Conservation (phyloP, 2,113 vertebrate genomes). For the Muscicapa adusta region DNA sequence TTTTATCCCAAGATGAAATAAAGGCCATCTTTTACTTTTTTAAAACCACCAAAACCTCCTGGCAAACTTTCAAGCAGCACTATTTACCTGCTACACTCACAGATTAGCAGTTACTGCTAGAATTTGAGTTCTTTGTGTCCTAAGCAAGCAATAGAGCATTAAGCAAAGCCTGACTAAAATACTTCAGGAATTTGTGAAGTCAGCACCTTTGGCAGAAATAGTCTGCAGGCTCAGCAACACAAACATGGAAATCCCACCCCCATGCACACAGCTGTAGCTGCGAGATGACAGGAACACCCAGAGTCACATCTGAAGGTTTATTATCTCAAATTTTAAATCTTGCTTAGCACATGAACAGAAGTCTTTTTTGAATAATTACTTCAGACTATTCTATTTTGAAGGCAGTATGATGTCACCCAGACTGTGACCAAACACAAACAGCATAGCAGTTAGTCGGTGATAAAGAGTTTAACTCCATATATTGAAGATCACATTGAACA, state of each 20-base stretch:
- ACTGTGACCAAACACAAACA: background rate
- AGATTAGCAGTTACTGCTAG: background rate
- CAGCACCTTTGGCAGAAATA: background rate
- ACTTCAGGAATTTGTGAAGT: constrained; percentile 44
- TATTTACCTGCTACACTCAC: background rate
- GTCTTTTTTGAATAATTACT: background rate
- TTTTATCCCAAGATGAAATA: background rate
- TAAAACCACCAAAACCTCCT: background rate
- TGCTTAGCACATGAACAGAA: background rate
- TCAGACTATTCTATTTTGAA: background rate
- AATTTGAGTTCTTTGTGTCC: background rate
- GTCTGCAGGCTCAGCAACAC: constrained; percentile 18
- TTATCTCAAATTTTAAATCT: background rate
- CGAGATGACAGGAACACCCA: background rate
- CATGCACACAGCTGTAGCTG: background rate
- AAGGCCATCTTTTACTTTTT: background rate
- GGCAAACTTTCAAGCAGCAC: background rate
- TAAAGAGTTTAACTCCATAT: background rate
- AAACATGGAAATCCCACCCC: background rate
- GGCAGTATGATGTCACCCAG: background rate
- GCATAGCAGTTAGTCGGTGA: background rate
- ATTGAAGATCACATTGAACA: background rate
- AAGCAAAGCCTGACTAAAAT: constrained; percentile 37
- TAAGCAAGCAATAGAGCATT: constrained; percentile 3
- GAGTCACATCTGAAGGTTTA: background rate